Evolutionary conservation across 2,888 invertebrate species (phyloP), one percentile per base, ranked within the genome.

Genomic region (Epistrophe eligans): DNA sequence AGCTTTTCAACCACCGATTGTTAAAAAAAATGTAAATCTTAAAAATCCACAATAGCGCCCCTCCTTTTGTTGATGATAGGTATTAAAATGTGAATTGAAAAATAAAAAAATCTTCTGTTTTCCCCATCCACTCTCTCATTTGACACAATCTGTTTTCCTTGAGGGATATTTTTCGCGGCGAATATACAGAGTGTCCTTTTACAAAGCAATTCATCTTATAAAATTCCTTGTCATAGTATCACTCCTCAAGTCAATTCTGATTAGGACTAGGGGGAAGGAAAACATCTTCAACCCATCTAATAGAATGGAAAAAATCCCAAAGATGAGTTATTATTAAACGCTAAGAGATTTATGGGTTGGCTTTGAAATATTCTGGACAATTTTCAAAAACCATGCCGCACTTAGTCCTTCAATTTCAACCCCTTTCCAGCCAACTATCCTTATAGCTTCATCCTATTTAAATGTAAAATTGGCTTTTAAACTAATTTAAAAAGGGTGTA

Each of bases 301-400:
- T 13, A 58, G 13, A 71, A 77, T 48, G 38, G 3, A 72, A 67
- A 77, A 45, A 60, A 74, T 45, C 17, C 57, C 43, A 52, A 79
- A 72, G 67, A 88, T 88, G 87, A 83, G 57, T 83, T 88, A 88
- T 88, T 79, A 73, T 76, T 60, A 55, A 43, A 45, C 67, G 50
- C 71, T 66, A 48, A 66, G 72, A 88, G 87, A 88, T 88, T 88
- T 88, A 88, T 87, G 87, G 74, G 82, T 79, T 87, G 55, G 74
- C 76, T 83, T 82, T 79, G 74, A 82, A 70, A 82, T 52, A 57
- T 58, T 52, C 9, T 58, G 45, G 67, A 72, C n/a, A 72, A 66
- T 24, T 72, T 52, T 17, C 15, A 24, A 58, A 48, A 50, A 48
- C 57, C 77, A 77, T 32, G 48, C 45, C 45, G 28, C 19, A 52